Evolutionary conservation across 1,140 invertebrate genomes (phyloP).

Genomic region (Drosophila gunungcola): DNA sequence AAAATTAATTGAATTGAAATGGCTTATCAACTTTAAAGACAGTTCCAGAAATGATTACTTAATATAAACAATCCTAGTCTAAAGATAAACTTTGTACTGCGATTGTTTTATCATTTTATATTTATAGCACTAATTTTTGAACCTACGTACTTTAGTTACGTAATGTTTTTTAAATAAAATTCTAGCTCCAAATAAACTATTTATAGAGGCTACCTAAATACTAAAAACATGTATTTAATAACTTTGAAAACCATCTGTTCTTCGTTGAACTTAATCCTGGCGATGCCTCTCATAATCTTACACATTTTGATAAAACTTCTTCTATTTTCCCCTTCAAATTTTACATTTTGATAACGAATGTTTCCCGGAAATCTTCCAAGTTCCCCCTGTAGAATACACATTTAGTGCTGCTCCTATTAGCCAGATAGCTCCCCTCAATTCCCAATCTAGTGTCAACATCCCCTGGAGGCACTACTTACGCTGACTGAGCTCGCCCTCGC

Average conservation of each 20-base stretch:
- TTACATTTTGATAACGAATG: slow-evolving; percentile 5
- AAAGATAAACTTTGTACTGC: background rate
- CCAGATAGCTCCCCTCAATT: background rate
- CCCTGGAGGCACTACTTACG: slow-evolving; percentile 86
- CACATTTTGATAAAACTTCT: slow-evolving; percentile 6
- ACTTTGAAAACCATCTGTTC: slow-evolving; percentile 17
- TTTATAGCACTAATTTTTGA: no score
- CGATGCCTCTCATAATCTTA: background rate
- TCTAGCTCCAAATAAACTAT: no score
- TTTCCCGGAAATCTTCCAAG: slow-evolving; percentile 8
- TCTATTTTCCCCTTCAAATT: background rate
- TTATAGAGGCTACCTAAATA: no score
- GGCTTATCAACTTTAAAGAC: background rate
- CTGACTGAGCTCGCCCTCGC: slow-evolving; percentile 88
- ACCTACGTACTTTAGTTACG: no score
- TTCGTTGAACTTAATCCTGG: background rate
- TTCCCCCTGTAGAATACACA: background rate
- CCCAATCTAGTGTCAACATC: background rate
- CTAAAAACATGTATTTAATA: no score
- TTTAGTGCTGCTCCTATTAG: background rate
- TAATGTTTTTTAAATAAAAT: no score
- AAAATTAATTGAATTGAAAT: slow-evolving; percentile 22
- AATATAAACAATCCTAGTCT: background rate
- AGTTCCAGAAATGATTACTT: slow-evolving; percentile 4
- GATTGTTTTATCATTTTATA: no score